phyloP scores from a whole-genome alignment of 2,888 invertebrate species.

The Coenonympha arcania region DNA sequence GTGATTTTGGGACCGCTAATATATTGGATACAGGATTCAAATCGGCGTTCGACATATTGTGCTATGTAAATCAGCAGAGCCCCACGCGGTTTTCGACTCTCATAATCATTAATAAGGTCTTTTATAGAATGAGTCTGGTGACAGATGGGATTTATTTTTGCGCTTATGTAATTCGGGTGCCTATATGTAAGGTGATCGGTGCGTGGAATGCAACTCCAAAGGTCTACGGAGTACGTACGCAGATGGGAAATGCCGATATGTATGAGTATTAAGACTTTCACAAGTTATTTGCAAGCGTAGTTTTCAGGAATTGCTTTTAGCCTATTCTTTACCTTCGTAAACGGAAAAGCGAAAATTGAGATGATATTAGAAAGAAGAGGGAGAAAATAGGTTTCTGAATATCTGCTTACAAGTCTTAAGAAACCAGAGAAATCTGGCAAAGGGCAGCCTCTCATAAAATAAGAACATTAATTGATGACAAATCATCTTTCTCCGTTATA shows the following conservation, averaged over 20 bases:
- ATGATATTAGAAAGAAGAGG: no score
- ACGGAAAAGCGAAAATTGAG: no score
- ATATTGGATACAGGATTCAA: constrained; percentile 63
- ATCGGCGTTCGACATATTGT: constrained; percentile 60
- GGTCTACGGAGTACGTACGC: constrained; percentile 10
- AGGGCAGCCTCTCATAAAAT: no score
- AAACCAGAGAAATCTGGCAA: no score
- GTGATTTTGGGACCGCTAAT: constrained; percentile 69
- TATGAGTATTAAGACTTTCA: constrained; percentile 11
- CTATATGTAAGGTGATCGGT: constrained; percentile 34
- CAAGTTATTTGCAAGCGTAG: no score
- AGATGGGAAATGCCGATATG: constrained; percentile 21
- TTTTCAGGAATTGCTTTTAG: no score
- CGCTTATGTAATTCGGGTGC: constrained; percentile 36
- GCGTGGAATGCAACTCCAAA: constrained; percentile 22
- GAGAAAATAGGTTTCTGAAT: no score
- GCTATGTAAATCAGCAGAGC: constrained; percentile 37
- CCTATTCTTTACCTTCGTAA: no score
- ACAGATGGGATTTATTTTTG: constrained; percentile 46
- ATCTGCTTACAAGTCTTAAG: no score
- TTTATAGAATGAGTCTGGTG: constrained; percentile 28
- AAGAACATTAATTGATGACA: no score
- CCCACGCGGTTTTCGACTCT: constrained; percentile 21
- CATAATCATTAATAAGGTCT: constrained; percentile 19
- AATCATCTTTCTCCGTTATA: no score